A percentile compares a stretch with the other conserved stretches of the same genome.
These are phyloP conservation scores for Turritopsis dohrnii DNA, from an alignment of 30 jellyfish, hydroid and myxozoan species.

Conservation along the genomic window DNA sequence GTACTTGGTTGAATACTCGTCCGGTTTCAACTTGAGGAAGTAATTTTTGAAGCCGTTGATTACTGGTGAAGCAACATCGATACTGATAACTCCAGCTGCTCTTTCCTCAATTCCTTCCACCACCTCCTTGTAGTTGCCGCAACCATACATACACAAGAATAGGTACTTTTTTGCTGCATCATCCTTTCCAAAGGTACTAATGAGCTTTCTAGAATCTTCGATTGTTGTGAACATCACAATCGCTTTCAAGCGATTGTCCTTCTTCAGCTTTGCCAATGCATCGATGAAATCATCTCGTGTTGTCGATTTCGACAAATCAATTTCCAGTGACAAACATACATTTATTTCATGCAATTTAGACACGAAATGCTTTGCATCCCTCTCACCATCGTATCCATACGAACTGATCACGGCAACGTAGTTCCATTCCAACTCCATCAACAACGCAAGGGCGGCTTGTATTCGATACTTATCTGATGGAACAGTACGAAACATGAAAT, in stretches of 20 bases:
- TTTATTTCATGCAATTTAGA: slow-evolving; percentile 25
- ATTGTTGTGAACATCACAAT: slow-evolving; percentile 48
- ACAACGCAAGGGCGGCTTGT: slow-evolving; percentile 51
- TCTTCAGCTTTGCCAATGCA: slow-evolving; percentile 3
- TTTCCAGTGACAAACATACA: slow-evolving; percentile 30
- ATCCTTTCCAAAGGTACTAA: slow-evolving; percentile 30
- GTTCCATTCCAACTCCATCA: slow-evolving; percentile 56
- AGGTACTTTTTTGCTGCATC: slow-evolving; percentile 38
- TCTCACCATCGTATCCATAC: slow-evolving; percentile 75
- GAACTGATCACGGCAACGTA: slow-evolving; percentile 75
- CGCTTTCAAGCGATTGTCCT: slow-evolving; percentile 10
- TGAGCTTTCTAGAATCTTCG: slow-evolving; percentile 42
- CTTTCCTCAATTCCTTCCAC: slow-evolving; percentile 53
- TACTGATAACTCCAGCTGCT: slow-evolving; percentile 55
- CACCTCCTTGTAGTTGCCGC: slow-evolving; percentile 47
- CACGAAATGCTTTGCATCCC: slow-evolving; percentile 45
- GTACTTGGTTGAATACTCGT: background rate
- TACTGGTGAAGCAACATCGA: slow-evolving; percentile 35
- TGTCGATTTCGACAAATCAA: slow-evolving; percentile 24
- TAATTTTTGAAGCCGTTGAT: slow-evolving; percentile 47
- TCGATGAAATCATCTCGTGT: slow-evolving; percentile 17
- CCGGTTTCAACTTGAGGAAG: slow-evolving; percentile 45
- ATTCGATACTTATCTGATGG: slow-evolving; percentile 73
- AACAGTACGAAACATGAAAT: slow-evolving; percentile 66
- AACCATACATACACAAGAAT: slow-evolving; percentile 63